Evolutionary conservation across 2,797 vertebrate species (phyloP).

Genomic region (Hapalemur alaotrensis): DNA sequence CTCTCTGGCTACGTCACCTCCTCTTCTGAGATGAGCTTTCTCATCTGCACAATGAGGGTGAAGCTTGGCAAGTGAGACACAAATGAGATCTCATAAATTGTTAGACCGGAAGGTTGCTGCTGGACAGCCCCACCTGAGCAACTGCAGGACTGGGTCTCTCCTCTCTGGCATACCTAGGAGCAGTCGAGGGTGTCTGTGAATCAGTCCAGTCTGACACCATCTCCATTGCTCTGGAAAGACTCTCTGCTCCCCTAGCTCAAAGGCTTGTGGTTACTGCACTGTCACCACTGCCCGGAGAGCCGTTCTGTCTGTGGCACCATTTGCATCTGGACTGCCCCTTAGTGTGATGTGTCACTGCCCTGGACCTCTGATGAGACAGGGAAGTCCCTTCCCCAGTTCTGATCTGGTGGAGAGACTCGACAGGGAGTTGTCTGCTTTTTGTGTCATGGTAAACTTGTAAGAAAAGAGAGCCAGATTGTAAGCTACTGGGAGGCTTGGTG

Average conservation of each 20-base stretch:
- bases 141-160: background rate
- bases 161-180: background rate
- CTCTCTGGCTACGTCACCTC: background rate
- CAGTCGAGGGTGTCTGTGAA: background rate
- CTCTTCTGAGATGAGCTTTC: background rate
- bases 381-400: background rate
- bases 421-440: background rate
- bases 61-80: background rate
- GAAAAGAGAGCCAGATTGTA: background rate
- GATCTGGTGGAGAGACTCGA: background rate
- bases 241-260: background rate
- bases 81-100: background rate
- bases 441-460: background rate
- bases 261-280: background rate
- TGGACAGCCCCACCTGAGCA: background rate
- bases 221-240: background rate
- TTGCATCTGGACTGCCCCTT: background rate
- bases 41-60: background rate
- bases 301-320: background rate
- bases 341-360: background rate
- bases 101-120: background rate
- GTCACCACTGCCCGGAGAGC: background rate
- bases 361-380: background rate
- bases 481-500: background rate
- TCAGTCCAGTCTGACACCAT: background rate